Evolutionary conservation across 2,797 vertebrate genomes (phyloP).

Genomic region (Melanotaenia pygmaea): DNA sequence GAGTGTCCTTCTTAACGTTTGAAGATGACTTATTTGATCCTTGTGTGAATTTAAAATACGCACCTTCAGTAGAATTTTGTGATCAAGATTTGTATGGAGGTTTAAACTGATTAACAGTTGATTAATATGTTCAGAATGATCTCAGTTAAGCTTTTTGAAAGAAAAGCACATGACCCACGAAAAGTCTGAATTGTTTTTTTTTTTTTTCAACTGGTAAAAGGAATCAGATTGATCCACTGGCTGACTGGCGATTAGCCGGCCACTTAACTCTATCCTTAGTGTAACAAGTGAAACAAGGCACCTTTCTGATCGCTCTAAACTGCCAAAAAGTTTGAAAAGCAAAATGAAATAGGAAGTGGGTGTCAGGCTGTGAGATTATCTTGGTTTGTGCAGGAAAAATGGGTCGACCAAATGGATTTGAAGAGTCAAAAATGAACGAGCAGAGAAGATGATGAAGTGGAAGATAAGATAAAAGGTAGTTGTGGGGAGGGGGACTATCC

Average conservation of each 20-base stretch:
- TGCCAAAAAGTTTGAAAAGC: slow-evolving; percentile 40
- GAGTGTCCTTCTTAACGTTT: not conserved
- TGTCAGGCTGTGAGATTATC: slow-evolving; percentile 49
- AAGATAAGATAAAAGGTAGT: slow-evolving; percentile 29
- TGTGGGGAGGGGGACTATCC: slow-evolving; percentile 31
- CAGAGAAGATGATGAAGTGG: slow-evolving; percentile 31
- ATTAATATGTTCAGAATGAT: not conserved
- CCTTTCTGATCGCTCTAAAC: slow-evolving; percentile 29
- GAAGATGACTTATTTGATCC: not conserved
- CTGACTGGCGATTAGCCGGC: slow-evolving; percentile 65
- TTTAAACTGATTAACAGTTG: not conserved
- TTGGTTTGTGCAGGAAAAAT: slow-evolving; percentile 29
- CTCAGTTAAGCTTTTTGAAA: not conserved
- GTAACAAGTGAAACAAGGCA: slow-evolving; percentile 42
- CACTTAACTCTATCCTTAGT: slow-evolving; percentile 49
- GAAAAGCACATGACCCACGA: not conserved
- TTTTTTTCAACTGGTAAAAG: not conserved
- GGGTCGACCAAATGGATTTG: slow-evolving; percentile 50
- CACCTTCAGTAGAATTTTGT: not conserved
- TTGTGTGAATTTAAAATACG: not conserved
- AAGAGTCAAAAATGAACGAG: slow-evolving; percentile 44
- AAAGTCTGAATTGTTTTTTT: not conserved
- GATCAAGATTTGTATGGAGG: not conserved
- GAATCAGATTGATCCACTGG: slow-evolving; percentile 46
- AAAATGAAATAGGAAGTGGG: slow-evolving; percentile 56